These are phyloP conservation scores for Hiodon tergisus DNA, from an alignment of 2,113 vertebrate genomes.

Conservation along the genomic window DNA sequence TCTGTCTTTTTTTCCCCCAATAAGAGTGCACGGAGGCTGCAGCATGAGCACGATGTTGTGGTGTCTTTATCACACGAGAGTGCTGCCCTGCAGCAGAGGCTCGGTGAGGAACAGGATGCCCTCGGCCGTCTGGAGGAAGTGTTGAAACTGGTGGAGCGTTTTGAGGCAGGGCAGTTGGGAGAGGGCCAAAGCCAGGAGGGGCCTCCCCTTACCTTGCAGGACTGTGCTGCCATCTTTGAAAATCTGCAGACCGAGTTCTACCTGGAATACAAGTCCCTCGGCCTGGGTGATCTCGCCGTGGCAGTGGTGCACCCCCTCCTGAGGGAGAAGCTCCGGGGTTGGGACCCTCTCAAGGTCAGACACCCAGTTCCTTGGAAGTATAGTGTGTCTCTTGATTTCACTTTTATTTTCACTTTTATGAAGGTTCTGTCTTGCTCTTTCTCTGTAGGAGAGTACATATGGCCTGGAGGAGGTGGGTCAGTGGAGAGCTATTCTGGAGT, in stretches of 20 bases:
- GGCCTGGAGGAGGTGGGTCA: conserved; percentile 82
- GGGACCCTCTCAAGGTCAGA: conserved; percentile 87
- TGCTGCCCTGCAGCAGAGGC: conserved; percentile 67
- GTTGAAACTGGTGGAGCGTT: conserved; percentile 81
- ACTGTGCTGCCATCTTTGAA: conserved; percentile 82
- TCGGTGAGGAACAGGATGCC: conserved; percentile 67
- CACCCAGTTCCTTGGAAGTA: not conserved
- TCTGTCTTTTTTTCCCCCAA: not conserved
- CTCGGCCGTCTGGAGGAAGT: conserved; percentile 82
- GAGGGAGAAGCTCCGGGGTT: conserved; percentile 81
- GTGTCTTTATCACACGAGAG: conserved; percentile 85
- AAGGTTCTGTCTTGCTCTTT: not conserved
- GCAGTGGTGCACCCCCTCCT: conserved; percentile 87
- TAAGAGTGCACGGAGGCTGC: conserved; percentile 84
- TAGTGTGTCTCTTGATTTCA: not conserved
- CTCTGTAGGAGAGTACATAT: conserved; percentile 73
- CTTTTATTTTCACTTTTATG: not conserved
- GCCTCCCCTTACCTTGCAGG: conserved; percentile 65
- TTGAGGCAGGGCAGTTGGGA: conserved; percentile 70
- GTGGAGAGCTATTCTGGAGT: conserved; percentile 90
- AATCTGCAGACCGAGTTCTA: conserved; percentile 87
- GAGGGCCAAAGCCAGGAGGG: conserved; percentile 40
- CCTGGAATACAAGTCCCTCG: conserved; percentile 86
- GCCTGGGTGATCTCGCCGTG: conserved; percentile 80
- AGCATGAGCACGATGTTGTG: conserved; percentile 89